These are phyloP conservation scores for Lucilia sericata DNA, from an alignment of 1,140 invertebrate genomes.

Conservation along the genomic window DNA sequence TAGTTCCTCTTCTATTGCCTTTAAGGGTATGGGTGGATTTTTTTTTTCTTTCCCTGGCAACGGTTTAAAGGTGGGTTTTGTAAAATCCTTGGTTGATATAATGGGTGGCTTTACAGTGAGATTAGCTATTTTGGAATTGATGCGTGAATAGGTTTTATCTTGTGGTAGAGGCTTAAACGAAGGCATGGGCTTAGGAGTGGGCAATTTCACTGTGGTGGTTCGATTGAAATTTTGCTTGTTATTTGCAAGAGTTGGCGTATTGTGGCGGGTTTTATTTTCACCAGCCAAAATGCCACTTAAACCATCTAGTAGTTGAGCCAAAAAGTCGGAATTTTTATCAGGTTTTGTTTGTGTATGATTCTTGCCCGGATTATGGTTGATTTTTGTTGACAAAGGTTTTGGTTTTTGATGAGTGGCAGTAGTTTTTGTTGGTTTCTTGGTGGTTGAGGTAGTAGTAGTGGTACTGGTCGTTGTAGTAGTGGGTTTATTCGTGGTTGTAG, in stretches of 20 bases:
- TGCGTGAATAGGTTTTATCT: conserved; percentile 57
- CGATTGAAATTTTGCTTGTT: neutral
- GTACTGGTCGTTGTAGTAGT: conserved; percentile 45
- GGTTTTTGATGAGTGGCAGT: neutral
- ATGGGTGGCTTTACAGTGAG: conserved; percentile 57
- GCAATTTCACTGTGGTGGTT: conserved; percentile 8
- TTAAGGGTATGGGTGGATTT: conserved; percentile 43
- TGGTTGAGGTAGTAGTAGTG: conserved; percentile 28
- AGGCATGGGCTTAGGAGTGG: conserved; percentile 52
- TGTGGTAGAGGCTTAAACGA: conserved; percentile 60
- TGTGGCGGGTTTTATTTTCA: conserved; percentile 14
- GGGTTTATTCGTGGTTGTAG: conserved; percentile 47
- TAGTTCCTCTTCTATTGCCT: neutral
- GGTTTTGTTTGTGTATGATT: conserved; percentile 13
- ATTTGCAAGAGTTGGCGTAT: neutral
- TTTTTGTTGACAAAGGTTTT: neutral
- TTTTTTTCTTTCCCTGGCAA: conserved; percentile 39
- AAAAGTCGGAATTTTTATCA: conserved; percentile 1
- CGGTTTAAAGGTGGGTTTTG: conserved; percentile 51
- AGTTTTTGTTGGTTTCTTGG: neutral
- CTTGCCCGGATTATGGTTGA: neutral
- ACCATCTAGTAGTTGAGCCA: neutral
- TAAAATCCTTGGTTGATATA: neutral
- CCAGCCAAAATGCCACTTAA: conserved; percentile 19
- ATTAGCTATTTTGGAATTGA: conserved; percentile 63